These are phyloP conservation scores for Julus scanicus DNA, from an alignment of 2,888 invertebrate species.

Conservation along the genomic window DNA sequence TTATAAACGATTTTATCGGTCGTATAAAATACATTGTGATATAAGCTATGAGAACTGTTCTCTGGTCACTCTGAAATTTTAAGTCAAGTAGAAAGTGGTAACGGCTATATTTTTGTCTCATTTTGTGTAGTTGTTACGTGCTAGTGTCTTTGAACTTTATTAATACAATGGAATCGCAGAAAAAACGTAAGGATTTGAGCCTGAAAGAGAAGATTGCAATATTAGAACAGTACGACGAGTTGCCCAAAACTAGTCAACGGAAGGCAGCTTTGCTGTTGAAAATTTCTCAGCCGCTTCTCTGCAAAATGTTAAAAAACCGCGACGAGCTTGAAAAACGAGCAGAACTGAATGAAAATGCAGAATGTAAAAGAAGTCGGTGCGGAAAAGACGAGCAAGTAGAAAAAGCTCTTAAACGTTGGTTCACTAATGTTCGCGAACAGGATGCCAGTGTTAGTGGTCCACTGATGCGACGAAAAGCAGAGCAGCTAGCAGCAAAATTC, in stretches of 20 bases:
- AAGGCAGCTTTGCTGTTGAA: background rate
- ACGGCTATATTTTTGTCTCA: too few relatives aligned
- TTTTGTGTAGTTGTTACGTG: too few relatives aligned
- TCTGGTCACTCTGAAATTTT: too few relatives aligned
- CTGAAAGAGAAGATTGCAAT: background rate
- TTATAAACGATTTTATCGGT: too few relatives aligned
- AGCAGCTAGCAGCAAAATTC: background rate
- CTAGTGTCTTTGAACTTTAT: too few relatives aligned
- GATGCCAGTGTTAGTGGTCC: background rate
- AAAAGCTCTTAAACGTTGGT: conserved; percentile 37
- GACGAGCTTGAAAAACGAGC: too few relatives aligned
- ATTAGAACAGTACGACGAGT: background rate
- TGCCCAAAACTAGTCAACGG: background rate
- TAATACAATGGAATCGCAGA: background rate
- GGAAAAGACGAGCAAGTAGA: background rate
- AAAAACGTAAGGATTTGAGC: background rate
- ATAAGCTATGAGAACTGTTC: too few relatives aligned
- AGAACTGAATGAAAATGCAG: too few relatives aligned
- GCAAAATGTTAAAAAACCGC: conserved; percentile 3
- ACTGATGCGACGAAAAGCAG: conserved; percentile 27
- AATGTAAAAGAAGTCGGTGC: background rate
- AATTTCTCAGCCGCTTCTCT: background rate
- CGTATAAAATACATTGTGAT: too few relatives aligned
- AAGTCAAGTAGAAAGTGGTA: too few relatives aligned
- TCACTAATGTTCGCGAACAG: conserved; percentile 9